phyloP scores from a whole-genome alignment of 2,888 invertebrate genomes.

The Dynastes hyllus region DNA sequence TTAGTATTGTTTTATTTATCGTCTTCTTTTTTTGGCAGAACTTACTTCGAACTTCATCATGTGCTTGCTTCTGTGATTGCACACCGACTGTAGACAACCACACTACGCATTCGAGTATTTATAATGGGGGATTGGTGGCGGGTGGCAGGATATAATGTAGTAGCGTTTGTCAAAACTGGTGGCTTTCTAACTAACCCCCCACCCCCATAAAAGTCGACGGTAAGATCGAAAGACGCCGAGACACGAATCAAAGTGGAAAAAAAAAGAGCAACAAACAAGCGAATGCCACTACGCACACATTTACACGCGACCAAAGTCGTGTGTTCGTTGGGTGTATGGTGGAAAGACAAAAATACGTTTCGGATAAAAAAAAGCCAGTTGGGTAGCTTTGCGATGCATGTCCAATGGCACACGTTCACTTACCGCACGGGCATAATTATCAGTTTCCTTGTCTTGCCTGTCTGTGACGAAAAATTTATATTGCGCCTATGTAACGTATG shows the following conservation, averaged over 20 bases:
- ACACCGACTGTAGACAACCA: constrained; percentile 51
- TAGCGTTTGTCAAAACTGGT: constrained; percentile 48
- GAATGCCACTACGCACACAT: constrained; percentile 6
- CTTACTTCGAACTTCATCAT: constrained; percentile 53
- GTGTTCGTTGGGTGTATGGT: constrained; percentile 29
- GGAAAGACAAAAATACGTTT: constrained; percentile 19
- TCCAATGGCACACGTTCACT: constrained; percentile 26
- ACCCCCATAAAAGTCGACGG: constrained; percentile 6
- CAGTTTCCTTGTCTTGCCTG: constrained; percentile 8
- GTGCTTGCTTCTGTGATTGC: constrained; percentile 38
- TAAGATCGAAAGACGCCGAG: neutral
- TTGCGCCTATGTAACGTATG: neutral
- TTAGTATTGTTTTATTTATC: neutral
- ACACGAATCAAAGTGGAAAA: constrained; percentile 21
- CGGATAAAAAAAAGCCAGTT: constrained; percentile 9
- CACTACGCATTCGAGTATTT: constrained; percentile 48
- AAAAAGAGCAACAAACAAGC: constrained; percentile 9
- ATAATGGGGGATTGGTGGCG: constrained; percentile 44
- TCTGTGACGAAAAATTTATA: constrained; percentile 27
- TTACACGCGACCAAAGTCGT: constrained; percentile 19
- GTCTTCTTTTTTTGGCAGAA: constrained; percentile 3
- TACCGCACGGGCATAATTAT: constrained; percentile 4
- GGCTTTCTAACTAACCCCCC: constrained; percentile 53
- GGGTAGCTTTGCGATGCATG: constrained; percentile 24
- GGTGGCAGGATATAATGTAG: constrained; percentile 48